Percentiles rank a stretch among this genome's conserved stretches.
These are phyloP conservation scores for Scolopax rusticola DNA, from an alignment of 2,797 vertebrate species.

Conservation along the genomic window DNA sequence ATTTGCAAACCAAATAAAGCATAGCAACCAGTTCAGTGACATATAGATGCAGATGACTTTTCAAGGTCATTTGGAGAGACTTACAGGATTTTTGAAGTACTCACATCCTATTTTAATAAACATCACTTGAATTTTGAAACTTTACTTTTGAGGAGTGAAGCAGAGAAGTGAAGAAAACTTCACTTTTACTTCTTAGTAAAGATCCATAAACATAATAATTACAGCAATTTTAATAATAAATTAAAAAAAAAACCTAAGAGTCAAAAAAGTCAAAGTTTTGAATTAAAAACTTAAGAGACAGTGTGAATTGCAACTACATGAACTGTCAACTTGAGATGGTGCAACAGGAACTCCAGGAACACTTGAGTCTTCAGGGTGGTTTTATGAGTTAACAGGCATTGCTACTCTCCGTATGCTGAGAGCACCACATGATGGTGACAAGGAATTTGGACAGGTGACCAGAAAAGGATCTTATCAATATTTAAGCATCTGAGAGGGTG, in stretches of 20 bases:
- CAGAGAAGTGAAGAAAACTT: too few relatives aligned
- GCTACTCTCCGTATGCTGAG: neutral
- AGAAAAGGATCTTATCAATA: neutral
- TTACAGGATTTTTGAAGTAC: neutral
- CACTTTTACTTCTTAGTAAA: neutral
- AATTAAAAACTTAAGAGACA: neutral
- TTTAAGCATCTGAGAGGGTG: neutral
- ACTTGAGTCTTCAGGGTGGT: fast-evolving
- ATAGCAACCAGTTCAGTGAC: neutral
- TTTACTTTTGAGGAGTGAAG: neutral
- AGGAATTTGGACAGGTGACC: neutral
- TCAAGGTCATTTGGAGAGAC: neutral
- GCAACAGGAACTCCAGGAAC: neutral
- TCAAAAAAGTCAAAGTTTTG: neutral
- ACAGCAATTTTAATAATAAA: too few relatives aligned
- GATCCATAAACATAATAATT: neutral
- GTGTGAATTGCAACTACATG: neutral
- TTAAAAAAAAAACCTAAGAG: neutral
- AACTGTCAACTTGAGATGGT: neutral
- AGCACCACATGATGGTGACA: neutral
- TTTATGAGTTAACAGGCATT: neutral
- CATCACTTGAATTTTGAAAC: neutral
- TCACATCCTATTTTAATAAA: neutral
- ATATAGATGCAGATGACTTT: neutral
- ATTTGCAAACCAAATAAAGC: neutral